Base-by-base conservation (phyloP, 2,888 invertebrate species). In the Cordilura impudica region DNA sequence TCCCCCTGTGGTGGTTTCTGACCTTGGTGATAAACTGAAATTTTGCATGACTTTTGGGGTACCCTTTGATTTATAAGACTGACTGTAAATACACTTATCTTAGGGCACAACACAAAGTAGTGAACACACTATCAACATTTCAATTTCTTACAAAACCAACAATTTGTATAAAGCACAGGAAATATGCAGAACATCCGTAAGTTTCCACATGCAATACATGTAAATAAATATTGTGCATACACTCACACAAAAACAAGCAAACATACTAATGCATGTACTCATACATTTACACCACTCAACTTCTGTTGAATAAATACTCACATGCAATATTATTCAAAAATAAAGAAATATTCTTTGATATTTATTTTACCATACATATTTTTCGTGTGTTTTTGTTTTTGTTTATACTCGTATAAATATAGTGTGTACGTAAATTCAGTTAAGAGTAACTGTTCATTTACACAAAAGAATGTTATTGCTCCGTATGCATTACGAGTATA, bases 171-270 rank as follows among this genome's bases (percentile, higher is more conserved):
- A 35, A 49, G 47, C 19, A 39, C 21, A 26, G 56, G 29, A 31
- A 63, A 54, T 56, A 63, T 63, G 47, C 23, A n/a, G n/a, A 54
- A 6, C 67, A 56, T 45, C 53, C 31, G 18, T 43, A 23, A 35
- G 19, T 47, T 63, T 69, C 21, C 19, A 18, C 49, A 69, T 69
- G 75, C 69, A 63, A 49, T 39, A 63, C 69, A 75, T 69, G 69
- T 75, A 69, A 69, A 63, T 61, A 63, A 75, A 69, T 75, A 75
- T 75, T 75, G 19, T 49, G 23, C 29, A 63, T 39, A 26, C 3
- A 26, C 26, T 26, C 31, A 47, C 10, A 47, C 19, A 58, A 14
- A 67, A 31, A 47, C 35, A 56, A 31, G 21, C 12, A 53, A 10
- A 53, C 6, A 14, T 18, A 51, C 16, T 14, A 21, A 51, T 18